Conservation (phyloP, 2,888 invertebrate genomes). For the Monopis laevigella region DNA sequence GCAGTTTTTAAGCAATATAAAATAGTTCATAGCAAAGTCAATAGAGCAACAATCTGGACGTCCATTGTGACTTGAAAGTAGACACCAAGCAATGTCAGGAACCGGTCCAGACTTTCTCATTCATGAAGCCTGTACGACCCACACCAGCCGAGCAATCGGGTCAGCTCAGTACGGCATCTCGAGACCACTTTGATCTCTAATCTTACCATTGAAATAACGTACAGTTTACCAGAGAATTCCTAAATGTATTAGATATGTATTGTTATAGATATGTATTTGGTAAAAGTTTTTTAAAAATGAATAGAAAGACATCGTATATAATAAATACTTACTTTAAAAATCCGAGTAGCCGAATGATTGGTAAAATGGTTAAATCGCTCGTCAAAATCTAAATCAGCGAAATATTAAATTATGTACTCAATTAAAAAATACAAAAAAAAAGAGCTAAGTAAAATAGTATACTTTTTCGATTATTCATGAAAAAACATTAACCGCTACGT, state of each 20-base stretch:
- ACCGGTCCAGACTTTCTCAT: conserved; percentile 64
- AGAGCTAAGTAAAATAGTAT: too few relatives aligned
- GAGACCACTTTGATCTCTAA: background rate
- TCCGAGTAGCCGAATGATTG: too few relatives aligned
- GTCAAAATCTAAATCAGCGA: too few relatives aligned
- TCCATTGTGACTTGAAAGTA: conserved; percentile 62
- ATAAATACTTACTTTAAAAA: too few relatives aligned
- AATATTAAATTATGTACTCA: too few relatives aligned
- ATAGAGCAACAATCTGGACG: background rate
- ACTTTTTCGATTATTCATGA: too few relatives aligned
- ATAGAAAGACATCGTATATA: background rate
- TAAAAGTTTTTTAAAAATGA: background rate
- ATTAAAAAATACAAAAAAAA: too few relatives aligned
- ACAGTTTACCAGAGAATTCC: too few relatives aligned
- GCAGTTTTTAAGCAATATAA: too few relatives aligned
- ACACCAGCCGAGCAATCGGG: conserved; percentile 24
- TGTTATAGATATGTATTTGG: background rate
- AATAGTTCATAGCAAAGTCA: too few relatives aligned
- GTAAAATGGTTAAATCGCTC: too few relatives aligned
- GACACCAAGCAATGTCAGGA: conserved; percentile 33
- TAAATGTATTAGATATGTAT: background rate
- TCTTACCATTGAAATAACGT: background rate
- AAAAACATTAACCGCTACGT: too few relatives aligned
- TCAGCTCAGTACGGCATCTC: conserved; percentile 8
- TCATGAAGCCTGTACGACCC: conserved; percentile 37